Evolutionary conservation across 2,797 vertebrate genomes (phyloP), one percentile per base, ranked within the genome.

Genomic region (Mus spretus): DNA sequence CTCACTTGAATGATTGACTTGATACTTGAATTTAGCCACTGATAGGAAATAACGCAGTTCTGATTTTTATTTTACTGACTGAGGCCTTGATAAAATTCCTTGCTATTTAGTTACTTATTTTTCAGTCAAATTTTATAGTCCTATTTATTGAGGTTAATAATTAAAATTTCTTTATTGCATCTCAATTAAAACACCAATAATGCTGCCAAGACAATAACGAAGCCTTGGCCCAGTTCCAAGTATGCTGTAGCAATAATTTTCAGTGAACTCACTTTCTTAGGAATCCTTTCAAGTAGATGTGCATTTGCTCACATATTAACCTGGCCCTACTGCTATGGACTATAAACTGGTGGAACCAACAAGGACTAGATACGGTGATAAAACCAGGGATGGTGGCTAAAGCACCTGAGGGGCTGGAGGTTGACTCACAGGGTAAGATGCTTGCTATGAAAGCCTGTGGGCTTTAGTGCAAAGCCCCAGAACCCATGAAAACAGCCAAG

Each of bases 101-200:
- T 95, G 28, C 37, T 81, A 15, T 84, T 79, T 6, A n/a, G 74
- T 87, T 87, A 89, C 86, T 82, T 94, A 81, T 31, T 59, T 31
- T 3, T 81, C 37, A 57, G 6, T 85, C 80, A 70, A 97, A 89
- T 22, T 81, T 93, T 86, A 50, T 47, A 79, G 12, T 12, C 7
- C n/a, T 84, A 17, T 24, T 14, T 83, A 61, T 11, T 20, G 67
- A 93, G 84, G 70, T 91, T 88, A 89, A 96, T 74, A 74, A 93
- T 81, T 59, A 70, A 63, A 87, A 78, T 53, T 92, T 81, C 3
- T 94, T 86, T 90, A 44, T 95, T 90, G n/a, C 34, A 91, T 84
- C 7, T 90, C 53, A 80, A 37, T 86, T 59, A 92, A 90, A 59
- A 94, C 65, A 87, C 24, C 53, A 87, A 53, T 80, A 90, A 50